These are phyloP conservation scores for Acanthiza pusilla DNA, from an alignment of 2,797 vertebrate species.

Conservation along the genomic window DNA sequence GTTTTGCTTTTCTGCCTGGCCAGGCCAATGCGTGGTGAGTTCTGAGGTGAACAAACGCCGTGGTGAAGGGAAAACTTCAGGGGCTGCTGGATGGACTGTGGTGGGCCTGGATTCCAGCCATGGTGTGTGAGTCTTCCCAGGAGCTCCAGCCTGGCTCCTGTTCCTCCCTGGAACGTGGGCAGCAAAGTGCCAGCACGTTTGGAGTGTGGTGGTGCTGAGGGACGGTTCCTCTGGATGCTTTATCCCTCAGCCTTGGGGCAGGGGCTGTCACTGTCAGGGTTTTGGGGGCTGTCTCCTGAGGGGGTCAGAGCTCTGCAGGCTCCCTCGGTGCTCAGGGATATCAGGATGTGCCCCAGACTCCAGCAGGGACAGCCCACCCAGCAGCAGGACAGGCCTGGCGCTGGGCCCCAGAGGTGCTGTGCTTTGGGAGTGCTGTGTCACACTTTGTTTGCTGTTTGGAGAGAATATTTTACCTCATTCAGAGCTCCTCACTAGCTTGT, in stretches of 20 bases:
- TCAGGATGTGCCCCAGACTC: neutral
- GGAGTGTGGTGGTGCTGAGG: fast-evolving
- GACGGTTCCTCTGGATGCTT: neutral
- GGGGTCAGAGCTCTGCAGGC: neutral
- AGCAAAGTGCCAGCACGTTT: fast-evolving
- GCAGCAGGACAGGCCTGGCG: neutral
- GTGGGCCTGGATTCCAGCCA: neutral
- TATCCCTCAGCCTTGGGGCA: neutral
- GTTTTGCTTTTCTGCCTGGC: neutral
- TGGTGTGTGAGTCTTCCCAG: neutral
- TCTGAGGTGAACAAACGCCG: neutral
- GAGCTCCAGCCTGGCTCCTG: neutral
- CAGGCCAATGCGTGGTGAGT: neutral
- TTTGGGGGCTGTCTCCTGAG: neutral
- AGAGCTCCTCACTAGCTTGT: neutral
- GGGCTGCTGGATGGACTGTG: neutral
- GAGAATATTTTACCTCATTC: neutral
- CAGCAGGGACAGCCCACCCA: neutral
- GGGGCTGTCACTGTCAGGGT: neutral
- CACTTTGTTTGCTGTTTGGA: neutral
- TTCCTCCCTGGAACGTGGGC: neutral
- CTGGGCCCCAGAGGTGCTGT: neutral
- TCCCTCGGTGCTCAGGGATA: neutral
- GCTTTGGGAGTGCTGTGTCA: fast-evolving
- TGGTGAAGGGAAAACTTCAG: fast-evolving